Percentiles rank a stretch among this genome's conserved stretches.
Evolutionary conservation across 2,113 vertebrate genomes (phyloP).

Genomic region (Nothoprocta perdicaria): DNA sequence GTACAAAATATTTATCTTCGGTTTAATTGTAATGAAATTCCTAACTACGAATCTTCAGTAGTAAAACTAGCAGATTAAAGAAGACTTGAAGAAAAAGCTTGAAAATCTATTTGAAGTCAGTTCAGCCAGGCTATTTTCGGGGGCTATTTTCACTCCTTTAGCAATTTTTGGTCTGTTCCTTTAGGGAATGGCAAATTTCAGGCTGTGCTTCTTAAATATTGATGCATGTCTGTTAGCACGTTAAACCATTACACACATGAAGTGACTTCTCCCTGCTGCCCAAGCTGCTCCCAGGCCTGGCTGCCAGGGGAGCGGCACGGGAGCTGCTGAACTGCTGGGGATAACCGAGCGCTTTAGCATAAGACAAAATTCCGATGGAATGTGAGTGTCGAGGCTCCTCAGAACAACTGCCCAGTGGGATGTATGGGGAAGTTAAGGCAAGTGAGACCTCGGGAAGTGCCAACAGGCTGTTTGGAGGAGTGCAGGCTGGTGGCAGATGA

Average conservation of each 20-base stretch:
- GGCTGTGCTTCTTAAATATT: neutral
- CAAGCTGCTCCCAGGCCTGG: neutral
- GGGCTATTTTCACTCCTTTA: slow-evolving; percentile 3
- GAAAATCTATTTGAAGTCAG: neutral
- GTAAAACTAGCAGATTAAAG: neutral
- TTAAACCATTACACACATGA: neutral
- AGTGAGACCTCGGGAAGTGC: neutral
- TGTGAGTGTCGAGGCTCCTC: neutral
- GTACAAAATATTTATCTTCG: neutral
- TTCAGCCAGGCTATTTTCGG: neutral
- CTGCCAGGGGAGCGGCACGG: neutral
- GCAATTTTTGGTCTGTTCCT: neutral
- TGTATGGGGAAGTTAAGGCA: neutral
- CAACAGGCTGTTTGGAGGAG: neutral
- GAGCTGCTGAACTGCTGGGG: neutral
- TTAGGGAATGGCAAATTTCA: neutral
- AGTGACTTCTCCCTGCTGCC: neutral
- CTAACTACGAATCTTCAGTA: neutral
- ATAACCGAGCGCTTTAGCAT: neutral
- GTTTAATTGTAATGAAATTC: neutral
- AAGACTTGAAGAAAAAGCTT: slow-evolving; percentile 7
- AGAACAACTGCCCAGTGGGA: neutral
- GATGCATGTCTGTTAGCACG: neutral
- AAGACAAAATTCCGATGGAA: neutral
- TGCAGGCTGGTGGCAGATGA: neutral